phyloP scores from a whole-genome alignment of 2,113 vertebrate genomes.

The Antechinus flavipes region DNA sequence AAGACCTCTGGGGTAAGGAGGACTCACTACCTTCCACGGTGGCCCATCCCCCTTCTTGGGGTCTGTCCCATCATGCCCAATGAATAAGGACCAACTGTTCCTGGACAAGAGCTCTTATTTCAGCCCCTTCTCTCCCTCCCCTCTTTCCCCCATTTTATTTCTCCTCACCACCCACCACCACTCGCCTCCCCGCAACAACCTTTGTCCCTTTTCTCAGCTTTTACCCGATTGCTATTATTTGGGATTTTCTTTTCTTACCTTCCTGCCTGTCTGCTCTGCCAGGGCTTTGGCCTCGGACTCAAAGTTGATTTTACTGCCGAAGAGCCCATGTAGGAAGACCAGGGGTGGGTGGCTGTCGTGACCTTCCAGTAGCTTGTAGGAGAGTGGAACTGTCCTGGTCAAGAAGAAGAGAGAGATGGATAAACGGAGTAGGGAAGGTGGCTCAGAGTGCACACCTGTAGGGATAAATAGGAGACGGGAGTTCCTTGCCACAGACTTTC shows the following conservation, averaged over 20 bases:
- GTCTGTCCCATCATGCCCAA: not conserved
- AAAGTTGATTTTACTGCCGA: slow-evolving; percentile 92
- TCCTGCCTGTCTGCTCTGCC: slow-evolving; percentile 88
- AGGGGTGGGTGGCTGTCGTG: slow-evolving; percentile 84
- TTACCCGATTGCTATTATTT: accelerated
- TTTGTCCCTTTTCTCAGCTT: not conserved
- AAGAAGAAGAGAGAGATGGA: not conserved
- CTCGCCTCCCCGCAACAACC: not conserved
- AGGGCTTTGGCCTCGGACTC: slow-evolving; percentile 89
- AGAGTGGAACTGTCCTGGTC: not conserved
- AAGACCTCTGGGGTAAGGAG: not conserved
- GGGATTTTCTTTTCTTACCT: slow-evolving; percentile 81
- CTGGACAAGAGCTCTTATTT: not conserved
- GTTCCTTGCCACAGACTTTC: not conserved
- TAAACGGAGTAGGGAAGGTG: too few relatives aligned
- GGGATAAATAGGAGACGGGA: not conserved
- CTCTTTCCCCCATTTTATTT: not conserved
- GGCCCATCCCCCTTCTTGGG: not conserved
- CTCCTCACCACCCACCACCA: not conserved
- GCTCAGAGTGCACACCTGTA: not conserved
- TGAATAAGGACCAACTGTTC: not conserved
- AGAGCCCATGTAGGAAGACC: slow-evolving; percentile 92
- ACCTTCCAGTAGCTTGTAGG: not conserved
- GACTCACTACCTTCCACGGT: not conserved
- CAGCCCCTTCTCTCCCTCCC: not conserved